These are phyloP conservation scores for Ichneumoninae sp. DNA, from an alignment of 2,888 invertebrate species.

Conservation along the genomic window DNA sequence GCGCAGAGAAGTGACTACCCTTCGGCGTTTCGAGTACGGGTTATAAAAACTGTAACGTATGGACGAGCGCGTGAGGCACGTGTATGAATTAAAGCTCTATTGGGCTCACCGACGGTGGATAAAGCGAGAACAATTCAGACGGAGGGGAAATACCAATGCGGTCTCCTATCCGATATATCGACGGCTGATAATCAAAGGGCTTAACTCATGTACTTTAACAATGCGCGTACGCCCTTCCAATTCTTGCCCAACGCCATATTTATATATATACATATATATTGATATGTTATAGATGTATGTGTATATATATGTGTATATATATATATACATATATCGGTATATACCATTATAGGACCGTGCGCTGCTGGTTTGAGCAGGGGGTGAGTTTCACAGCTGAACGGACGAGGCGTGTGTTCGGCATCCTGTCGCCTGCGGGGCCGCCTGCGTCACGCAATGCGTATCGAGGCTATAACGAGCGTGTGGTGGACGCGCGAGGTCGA, in stretches of 20 bases:
- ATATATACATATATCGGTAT: slow-evolving; percentile 19
- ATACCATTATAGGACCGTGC: slow-evolving; percentile 60
- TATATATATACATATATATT: background rate
- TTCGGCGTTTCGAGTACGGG: slow-evolving; percentile 50
- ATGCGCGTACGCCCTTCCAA: too few relatives aligned
- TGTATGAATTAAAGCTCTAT: slow-evolving; percentile 64
- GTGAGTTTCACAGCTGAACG: slow-evolving; percentile 75
- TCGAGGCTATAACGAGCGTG: slow-evolving; percentile 74
- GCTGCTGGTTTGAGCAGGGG: slow-evolving; percentile 55
- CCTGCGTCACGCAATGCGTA: slow-evolving; percentile 77
- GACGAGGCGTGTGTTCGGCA: slow-evolving; percentile 75
- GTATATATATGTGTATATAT: slow-evolving; percentile 12
- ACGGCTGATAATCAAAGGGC: too few relatives aligned
- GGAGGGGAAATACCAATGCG: slow-evolving; percentile 51
- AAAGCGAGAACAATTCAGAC: slow-evolving; percentile 52
- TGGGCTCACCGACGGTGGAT: slow-evolving; percentile 45
- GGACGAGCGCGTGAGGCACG: slow-evolving; percentile 58
- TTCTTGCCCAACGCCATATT: background rate
- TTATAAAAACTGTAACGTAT: slow-evolving; percentile 65
- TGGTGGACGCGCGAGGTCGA: slow-evolving; percentile 69
- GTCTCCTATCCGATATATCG: background rate
- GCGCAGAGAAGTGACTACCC: slow-evolving; percentile 34
- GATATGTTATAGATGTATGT: slow-evolving; percentile 21
- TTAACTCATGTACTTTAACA: too few relatives aligned
- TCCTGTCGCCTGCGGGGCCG: slow-evolving; percentile 75